phyloP scores from a whole-genome alignment of 2,797 vertebrate genomes.

The Ceryle rudis region DNA sequence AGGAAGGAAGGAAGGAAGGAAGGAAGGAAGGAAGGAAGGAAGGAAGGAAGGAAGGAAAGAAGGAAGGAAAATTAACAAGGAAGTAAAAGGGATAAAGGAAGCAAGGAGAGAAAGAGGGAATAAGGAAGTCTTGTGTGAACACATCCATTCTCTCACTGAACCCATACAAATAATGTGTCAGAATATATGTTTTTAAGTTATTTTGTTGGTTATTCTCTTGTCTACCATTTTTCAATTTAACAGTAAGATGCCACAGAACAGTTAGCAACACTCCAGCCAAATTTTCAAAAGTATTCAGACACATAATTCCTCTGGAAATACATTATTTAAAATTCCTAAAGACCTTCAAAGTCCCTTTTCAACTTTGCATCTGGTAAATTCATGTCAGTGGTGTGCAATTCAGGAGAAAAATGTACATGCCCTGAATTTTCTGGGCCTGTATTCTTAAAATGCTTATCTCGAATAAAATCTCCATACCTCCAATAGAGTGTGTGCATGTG shows the following conservation, averaged over 20 bases:
- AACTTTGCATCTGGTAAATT: background rate
- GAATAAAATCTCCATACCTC: background rate
- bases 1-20: no score
- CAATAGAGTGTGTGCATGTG: background rate
- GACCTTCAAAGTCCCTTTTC: background rate
- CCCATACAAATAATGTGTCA: background rate
- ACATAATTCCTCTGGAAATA: background rate
- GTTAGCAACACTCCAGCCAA: background rate
- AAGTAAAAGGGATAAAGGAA: background rate
- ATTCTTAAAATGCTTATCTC: background rate
- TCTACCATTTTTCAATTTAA: background rate
- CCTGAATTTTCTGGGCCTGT: background rate
- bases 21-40: background rate
- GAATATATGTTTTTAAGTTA: background rate
- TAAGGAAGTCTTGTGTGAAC: background rate
- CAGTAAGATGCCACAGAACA: background rate
- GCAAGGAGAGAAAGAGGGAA: background rate
- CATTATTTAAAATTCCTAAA: background rate
- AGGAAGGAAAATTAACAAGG: background rate
- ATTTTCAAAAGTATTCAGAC: background rate
- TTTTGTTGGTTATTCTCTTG: background rate
- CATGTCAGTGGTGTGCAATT: background rate
- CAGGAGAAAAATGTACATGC: background rate
- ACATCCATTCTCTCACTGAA: background rate
- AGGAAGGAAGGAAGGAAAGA: background rate